Evolutionary conservation across 1,140 invertebrate species (phyloP), one percentile per base, ranked within the genome.

Genomic region (Solenopsis fugax): DNA sequence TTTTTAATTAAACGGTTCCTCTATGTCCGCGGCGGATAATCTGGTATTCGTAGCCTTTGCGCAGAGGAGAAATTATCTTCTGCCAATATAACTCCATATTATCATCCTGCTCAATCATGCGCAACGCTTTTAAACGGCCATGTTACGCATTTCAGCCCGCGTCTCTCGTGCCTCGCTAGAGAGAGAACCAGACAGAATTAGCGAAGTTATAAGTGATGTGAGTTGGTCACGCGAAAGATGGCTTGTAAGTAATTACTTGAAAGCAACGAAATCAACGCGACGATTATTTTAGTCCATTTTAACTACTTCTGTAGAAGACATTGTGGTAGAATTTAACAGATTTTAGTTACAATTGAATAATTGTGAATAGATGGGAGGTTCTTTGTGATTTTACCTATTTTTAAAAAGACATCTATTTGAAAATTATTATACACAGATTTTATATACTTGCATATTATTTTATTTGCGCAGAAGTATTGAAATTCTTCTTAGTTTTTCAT

Each of bases 81-180:
- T 48, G 80, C 80, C 67, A 82, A 89, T 87, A 87, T 87, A 87
- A 89, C 76, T 87, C 75, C 67, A 56, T 71, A 85, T 69, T 80
- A 86, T 88, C 69, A 78, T 84, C 78, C 52, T 69, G 85, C 37
- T 89, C 86, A 89, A 89, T 81, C 88, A 89, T 82, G 77, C 64
- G 81, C 76, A 62, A 54, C 50, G 45, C 45, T 80, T 82, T 87
- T 88, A 73, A 69, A 65, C 67, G 84, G 75, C n/a, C 45, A 16
- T 71, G 65, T 72, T 82, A 72, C 65, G 67, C 67, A 73, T 60
- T 56, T 69, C 24, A 48, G 16, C 21, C 37, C 71, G n/a, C 12
- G 24, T 24, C 18, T 60, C 37, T 60, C 34, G 37, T 82, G 64
- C 18, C 18, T 82, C 24, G 37, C 78, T 58, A 60, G 21, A 77